Evolutionary conservation across 2,797 vertebrate species (phyloP), one percentile per base, ranked within the genome.

Genomic region (Chloroceryle inda): DNA sequence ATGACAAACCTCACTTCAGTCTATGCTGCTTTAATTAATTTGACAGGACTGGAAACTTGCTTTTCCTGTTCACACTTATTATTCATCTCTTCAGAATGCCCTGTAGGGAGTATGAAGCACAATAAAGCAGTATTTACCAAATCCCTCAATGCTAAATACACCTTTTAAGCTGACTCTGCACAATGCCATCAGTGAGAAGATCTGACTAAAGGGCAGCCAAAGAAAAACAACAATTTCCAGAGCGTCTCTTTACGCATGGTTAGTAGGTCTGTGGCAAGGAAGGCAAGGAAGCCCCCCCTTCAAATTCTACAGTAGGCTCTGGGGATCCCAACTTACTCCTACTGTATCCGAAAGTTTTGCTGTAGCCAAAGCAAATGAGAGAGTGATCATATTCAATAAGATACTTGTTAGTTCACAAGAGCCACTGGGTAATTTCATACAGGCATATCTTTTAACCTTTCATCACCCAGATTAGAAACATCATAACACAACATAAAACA

Each of bases 31-130:
- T 82, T 98, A 98, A 97, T 98, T 97, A 98, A 96, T 96, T 96
- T 97, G 98, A 97, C 97, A 97, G 97, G 68, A 94, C 92, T 96
- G 97, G 97, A 97, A 98, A 97, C 95, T 98, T 96, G 97, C 93
- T 97, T 90, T 97, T 98, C 97, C 96, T 91, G 88, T 97, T 98
- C 97, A 94, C 94, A 96, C 96, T 97, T 97, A 97, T 82, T 98
- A 97, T 96, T 97, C 96, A 96, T 97, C 95, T 97, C 92, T 97
- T 96, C 91, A 95, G 90, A 97, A 97, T 96, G 93, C 97, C 96
- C 94, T 94, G 85, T 86, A 94, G 97, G 97, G 89, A 96, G 67
- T 58, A 94, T 0, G 11, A 80, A 95, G 92, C 87, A 96, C 96
- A 96, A 87, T 86, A 94, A 97, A 97, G 74, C 83, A 79, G 87